These are phyloP conservation scores for Digitonthophagus gazella DNA, from an alignment of 2,888 invertebrate genomes.

Conservation along the genomic window DNA sequence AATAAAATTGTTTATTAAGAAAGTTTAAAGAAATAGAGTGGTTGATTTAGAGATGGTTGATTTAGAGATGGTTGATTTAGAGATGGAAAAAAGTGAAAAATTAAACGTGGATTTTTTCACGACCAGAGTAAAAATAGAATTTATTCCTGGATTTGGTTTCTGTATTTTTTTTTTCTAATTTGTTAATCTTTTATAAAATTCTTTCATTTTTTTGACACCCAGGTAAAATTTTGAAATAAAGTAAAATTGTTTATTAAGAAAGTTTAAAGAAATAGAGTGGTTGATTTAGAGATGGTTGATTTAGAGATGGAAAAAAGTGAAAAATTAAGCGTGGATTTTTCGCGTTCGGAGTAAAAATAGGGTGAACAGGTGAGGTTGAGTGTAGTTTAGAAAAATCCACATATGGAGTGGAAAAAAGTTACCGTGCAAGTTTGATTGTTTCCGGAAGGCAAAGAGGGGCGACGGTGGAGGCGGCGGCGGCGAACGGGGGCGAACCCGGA, in stretches of 20 bases:
- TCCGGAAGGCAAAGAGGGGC: slow-evolving; percentile 29
- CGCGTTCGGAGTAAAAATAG: slow-evolving; percentile 31
- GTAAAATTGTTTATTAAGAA: not conserved
- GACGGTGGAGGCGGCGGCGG: slow-evolving; percentile 21
- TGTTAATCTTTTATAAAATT: no score
- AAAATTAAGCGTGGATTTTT: slow-evolving; percentile 16
- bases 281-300: slow-evolving; percentile 3
- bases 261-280: not conserved
- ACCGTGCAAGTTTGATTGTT: slow-evolving; percentile 43
- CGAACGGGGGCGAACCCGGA: slow-evolving; percentile 31
- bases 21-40: no score
- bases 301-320: slow-evolving; percentile 20
- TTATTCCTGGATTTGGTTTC: no score
- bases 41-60: no score
- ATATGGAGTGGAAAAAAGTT: slow-evolving; percentile 38
- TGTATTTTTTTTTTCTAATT: no score
- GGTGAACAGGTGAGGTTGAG: slow-evolving; percentile 32
- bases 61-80: no score
- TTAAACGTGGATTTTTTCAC: no score
- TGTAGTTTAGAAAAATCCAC: slow-evolving; percentile 32
- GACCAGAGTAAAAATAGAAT: no score
- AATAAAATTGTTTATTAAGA: no score
- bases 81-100: no score
- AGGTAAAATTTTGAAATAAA: no score
- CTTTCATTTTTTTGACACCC: no score